These are phyloP conservation scores for Daphoenositta chrysoptera DNA, from an alignment of 2,113 vertebrate species.

Conservation along the genomic window DNA sequence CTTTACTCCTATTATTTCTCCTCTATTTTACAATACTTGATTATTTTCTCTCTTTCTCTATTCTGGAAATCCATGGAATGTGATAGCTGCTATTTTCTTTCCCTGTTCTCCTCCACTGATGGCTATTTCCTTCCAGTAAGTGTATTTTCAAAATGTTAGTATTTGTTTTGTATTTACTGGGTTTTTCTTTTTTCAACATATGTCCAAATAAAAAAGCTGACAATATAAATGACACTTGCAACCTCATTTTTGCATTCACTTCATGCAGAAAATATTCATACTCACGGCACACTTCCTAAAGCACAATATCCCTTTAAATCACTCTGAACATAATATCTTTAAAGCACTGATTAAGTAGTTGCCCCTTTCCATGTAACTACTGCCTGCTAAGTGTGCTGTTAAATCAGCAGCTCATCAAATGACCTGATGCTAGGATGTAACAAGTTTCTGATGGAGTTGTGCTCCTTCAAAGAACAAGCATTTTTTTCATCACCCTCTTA, in stretches of 20 bases:
- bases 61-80: neutral
- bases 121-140: neutral
- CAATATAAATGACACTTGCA: slow-evolving; percentile 10
- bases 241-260: slow-evolving; percentile 29
- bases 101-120: neutral
- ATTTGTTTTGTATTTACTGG: neutral
- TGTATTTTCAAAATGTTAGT: neutral
- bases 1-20: neutral
- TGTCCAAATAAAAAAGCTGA: neutral
- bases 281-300: slow-evolving; percentile 38
- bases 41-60: neutral
- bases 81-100: neutral
- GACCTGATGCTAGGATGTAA: slow-evolving; percentile 57
- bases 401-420: slow-evolving; percentile 69
- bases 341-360: slow-evolving; percentile 64
- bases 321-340: slow-evolving; percentile 46
- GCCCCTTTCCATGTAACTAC: slow-evolving; percentile 51
- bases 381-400: slow-evolving; percentile 65
- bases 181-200: neutral
- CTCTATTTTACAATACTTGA: neutral
- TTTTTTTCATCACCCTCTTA: slow-evolving; percentile 72
- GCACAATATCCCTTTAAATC: slow-evolving; percentile 64
- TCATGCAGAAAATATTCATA: slow-evolving; percentile 48
- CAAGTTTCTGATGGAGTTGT: slow-evolving; percentile 66
- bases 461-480: slow-evolving; percentile 65